Base-by-base conservation (phyloP, 2,888 invertebrate species). In the Salticus scenicus region DNA sequence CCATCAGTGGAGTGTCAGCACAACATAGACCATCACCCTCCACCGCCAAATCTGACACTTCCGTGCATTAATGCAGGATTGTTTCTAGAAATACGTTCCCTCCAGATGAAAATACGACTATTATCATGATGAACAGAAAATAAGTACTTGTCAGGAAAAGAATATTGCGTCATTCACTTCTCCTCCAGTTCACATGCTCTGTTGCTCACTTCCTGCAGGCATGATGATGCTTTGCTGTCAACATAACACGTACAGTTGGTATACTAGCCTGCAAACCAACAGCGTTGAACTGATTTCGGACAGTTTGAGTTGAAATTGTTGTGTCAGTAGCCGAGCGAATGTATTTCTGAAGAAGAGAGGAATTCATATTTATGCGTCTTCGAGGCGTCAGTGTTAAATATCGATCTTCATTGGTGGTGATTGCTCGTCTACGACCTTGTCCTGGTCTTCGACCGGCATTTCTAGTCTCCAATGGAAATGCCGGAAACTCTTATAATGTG, bases 81-180 rank as follows among this genome's bases (percentile, higher is more conserved):
- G 67, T 1, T 67, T 67, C 67, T 67, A 31, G 67, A 33, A n/a
- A 17, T 33, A 67, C 17, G 17, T 33, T 67, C 33, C 67, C 1
- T 33, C 31, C 4, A 67, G 67, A 31, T 67, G 33, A 67, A 67
- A 67, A 33, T 33, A 67, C 67, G 67, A 30, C 31, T 67, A 67
- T 67, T 67, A 67, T 67, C 67, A 67, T 2, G 31, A 67, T 67
- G 67, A n/a, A 31, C 31, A 33, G 33, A 0, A 67, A 30, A 67
- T n/a, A 31, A 7, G 20, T 31, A 67, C 30, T 67, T 0, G 1
- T 33, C 67, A 28, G 67, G 67, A 31, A 67, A 67, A 67, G 37
- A 67, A 67, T 67, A 31, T n/a, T 31, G 64, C 64, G 17, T 28
- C 64, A 64, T 30, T 64, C 37, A 28, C 28, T 64, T 64, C 28